phyloP scores from a whole-genome alignment of 64 coral and sea anemone genomes.

The Orbicella faveolata region DNA sequence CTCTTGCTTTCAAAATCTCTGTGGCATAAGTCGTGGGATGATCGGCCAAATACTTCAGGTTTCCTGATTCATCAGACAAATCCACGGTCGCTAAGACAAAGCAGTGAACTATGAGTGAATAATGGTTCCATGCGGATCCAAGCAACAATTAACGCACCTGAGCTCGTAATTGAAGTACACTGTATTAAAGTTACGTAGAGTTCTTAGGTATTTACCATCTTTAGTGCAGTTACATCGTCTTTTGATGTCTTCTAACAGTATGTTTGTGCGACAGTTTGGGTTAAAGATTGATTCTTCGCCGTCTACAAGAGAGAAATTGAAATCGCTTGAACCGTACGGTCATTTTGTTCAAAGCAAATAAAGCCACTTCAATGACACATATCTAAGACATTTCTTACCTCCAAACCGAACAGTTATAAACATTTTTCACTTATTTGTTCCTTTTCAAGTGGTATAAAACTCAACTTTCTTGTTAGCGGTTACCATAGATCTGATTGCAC shows the following conservation, averaged over 20 bases:
- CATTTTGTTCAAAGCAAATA: not conserved
- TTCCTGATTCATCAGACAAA: conserved; percentile 91
- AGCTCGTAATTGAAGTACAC: not conserved
- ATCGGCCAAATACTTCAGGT: conserved; percentile 77
- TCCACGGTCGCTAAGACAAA: conserved; percentile 73
- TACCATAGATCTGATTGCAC: not conserved
- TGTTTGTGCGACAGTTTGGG: conserved; percentile 77
- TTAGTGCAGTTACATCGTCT: conserved; percentile 85
- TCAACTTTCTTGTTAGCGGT: not conserved
- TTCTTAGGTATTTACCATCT: conserved; percentile 47
- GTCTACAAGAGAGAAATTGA: conserved; percentile 41
- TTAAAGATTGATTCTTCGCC: conserved; percentile 92
- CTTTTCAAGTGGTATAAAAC: not conserved
- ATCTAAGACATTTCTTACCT: conserved; percentile 21
- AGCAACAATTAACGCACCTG: too few species aligned
- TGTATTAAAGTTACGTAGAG: not conserved
- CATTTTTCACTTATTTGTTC: not conserved
- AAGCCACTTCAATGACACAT: not conserved
- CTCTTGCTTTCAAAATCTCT: conserved; percentile 76
- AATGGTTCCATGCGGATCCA: too few species aligned
- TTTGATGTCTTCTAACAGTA: conserved; percentile 80
- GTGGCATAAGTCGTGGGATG: conserved; percentile 79
- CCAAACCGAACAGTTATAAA: conserved; percentile 69
- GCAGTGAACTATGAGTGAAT: not conserved
- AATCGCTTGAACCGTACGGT: not conserved